These are phyloP conservation scores for Chiridota heheva DNA, from an alignment of 35 echinoderm and acorn worm species.

Conservation along the genomic window DNA sequence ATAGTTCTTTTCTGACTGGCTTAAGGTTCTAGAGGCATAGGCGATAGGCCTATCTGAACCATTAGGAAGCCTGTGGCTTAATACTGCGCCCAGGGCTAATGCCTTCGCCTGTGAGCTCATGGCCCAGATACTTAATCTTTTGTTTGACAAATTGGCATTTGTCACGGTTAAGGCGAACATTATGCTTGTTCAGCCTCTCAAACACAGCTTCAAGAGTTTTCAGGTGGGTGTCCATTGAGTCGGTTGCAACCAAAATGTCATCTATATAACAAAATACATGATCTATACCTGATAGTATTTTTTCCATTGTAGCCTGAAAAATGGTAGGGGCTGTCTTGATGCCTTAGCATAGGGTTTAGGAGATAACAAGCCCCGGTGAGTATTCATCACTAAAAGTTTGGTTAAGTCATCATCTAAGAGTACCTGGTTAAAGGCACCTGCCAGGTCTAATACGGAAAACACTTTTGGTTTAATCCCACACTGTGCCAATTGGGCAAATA, in stretches of 20 bases:
- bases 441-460: constrained; percentile 4
- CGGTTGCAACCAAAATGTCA: constrained; percentile 35
- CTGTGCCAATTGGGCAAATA: constrained; percentile 16
- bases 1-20: constrained; percentile 52
- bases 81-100: constrained; percentile 64
- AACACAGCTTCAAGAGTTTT: constrained; percentile 30
- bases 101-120: constrained; percentile 19
- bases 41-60: constrained; percentile 39
- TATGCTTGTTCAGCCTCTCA: constrained; percentile 31
- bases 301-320: constrained; percentile 39
- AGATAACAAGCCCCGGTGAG: constrained; percentile 7
- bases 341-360: constrained; percentile 18
- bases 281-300: constrained; percentile 34
- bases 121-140: constrained; percentile 37
- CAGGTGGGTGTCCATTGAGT: not conserved
- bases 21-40: constrained; percentile 56
- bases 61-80: constrained; percentile 39
- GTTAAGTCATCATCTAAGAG: not conserved
- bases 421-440: constrained; percentile 21
- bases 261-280: constrained; percentile 46
- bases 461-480: constrained; percentile 13
- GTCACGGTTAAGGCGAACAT: constrained; percentile 18
- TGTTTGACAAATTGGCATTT: constrained; percentile 38
- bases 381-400: constrained; percentile 27
- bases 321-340: constrained; percentile 35